Evolutionary conservation across 2,888 invertebrate genomes (phyloP).

Genomic region (Acronicta psi): DNA sequence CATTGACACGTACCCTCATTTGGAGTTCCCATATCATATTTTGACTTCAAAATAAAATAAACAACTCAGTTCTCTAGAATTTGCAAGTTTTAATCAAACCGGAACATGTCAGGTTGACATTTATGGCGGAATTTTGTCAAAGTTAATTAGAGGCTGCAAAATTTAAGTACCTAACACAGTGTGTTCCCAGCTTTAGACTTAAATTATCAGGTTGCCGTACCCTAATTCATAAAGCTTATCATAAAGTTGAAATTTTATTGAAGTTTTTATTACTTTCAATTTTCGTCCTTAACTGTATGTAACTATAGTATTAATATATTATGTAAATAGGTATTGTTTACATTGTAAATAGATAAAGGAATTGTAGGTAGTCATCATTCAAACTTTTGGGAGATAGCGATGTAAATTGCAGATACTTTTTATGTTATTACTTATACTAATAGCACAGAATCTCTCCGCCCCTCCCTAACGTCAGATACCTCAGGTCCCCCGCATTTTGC

Average conservation of each 20-base stretch:
- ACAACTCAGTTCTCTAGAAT: constrained; percentile 13
- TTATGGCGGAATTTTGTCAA: constrained; percentile 11
- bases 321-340: constrained; percentile 55
- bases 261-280: constrained; percentile 53
- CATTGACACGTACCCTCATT: constrained; percentile 21
- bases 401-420: neutral
- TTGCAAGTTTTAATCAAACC: constrained; percentile 43
- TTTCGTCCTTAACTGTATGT: constrained; percentile 44
- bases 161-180: constrained; percentile 12
- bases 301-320: constrained; percentile 38
- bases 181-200: constrained; percentile 8
- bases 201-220: constrained; percentile 21
- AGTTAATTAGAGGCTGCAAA: constrained; percentile 32
- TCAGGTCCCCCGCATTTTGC: too few species aligned
- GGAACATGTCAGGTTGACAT: constrained; percentile 19
- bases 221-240: constrained; percentile 54
- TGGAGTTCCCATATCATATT: constrained; percentile 8
- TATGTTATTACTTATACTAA: neutral
- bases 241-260: constrained; percentile 33
- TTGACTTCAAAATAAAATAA: constrained; percentile 16
- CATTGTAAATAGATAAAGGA: constrained; percentile 57
- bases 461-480: too few species aligned
- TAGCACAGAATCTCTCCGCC: too few species aligned
- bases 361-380: constrained; percentile 57
- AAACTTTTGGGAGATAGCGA: constrained; percentile 50